Evolutionary conservation across 1,140 invertebrate species (phyloP).

Genomic region (Drosophila erecta): DNA sequence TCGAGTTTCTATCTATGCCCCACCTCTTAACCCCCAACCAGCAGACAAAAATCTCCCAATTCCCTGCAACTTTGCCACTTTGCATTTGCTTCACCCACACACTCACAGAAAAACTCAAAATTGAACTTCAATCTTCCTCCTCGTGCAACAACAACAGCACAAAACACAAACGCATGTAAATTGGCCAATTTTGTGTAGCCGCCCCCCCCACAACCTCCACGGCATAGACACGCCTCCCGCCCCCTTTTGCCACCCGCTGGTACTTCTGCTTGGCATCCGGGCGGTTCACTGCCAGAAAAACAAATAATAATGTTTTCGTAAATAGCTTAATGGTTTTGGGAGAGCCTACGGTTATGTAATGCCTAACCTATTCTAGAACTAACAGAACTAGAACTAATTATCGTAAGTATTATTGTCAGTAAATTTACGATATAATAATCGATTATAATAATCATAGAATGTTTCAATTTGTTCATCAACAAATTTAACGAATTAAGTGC

Average conservation of each 20-base stretch:
- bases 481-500: too few species aligned
- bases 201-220: conserved; percentile 39
- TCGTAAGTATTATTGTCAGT: too few species aligned
- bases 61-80: conserved; percentile 59
- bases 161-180: conserved; percentile 76
- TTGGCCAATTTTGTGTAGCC: conserved; percentile 71
- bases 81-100: conserved; percentile 54
- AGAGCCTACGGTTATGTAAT: too few species aligned
- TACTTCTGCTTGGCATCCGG: conserved; percentile 21
- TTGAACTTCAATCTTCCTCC: conserved; percentile 69
- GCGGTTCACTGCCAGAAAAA: background rate
- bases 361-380: too few species aligned
- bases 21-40: conserved; percentile 9
- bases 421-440: too few species aligned
- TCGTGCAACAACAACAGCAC: conserved; percentile 33
- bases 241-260: background rate
- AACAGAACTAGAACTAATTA: too few species aligned
- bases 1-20: too few species aligned
- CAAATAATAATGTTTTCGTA: too few species aligned
- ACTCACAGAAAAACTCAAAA: conserved; percentile 41
- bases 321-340: too few species aligned
- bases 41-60: background rate
- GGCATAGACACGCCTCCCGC: conserved; percentile 24
- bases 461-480: too few species aligned
- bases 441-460: too few species aligned